phyloP scores from a whole-genome alignment of 1,140 invertebrate species.

The Camponotus floridanus region DNA sequence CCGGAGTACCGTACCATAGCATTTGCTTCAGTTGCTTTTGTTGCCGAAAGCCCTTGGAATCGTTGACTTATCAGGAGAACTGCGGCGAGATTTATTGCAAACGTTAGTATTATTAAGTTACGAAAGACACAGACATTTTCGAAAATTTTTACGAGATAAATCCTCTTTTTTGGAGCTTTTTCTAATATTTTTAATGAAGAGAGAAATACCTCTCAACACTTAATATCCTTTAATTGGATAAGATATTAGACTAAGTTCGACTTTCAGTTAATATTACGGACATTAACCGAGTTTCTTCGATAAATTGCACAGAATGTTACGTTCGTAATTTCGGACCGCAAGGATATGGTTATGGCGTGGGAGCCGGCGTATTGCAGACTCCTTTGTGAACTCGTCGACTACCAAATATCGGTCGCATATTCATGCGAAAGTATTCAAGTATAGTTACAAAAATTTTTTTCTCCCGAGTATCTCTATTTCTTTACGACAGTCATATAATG shows the following conservation, averaged over 20 bases:
- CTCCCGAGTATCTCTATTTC: background rate
- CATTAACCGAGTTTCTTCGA: constrained; percentile 26
- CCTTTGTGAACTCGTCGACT: constrained; percentile 74
- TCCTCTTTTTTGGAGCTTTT: background rate
- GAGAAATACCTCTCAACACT: background rate
- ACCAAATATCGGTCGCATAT: constrained; percentile 20
- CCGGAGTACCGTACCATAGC: constrained; percentile 84
- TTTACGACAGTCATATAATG: constrained; percentile 24
- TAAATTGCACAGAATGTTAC: constrained; percentile 78
- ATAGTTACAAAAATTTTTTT: constrained; percentile 38
- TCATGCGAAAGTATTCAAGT: constrained; percentile 32
- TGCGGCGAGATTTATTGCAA: constrained; percentile 86
- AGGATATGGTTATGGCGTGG: constrained; percentile 81
- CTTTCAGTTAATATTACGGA: background rate
- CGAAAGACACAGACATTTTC: background rate
- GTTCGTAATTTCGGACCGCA: constrained; percentile 82
- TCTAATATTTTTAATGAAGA: background rate
- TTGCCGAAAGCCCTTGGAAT: constrained; percentile 85
- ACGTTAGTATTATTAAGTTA: constrained; percentile 80
- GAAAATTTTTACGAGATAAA: background rate
- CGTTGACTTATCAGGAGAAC: constrained; percentile 85
- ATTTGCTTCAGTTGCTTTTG: constrained; percentile 87
- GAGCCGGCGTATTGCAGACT: constrained; percentile 80
- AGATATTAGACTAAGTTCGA: background rate
- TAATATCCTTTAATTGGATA: background rate